phyloP scores from a whole-genome alignment of 1,140 invertebrate species.

The Macrotrachela quadricornifera region DNA sequence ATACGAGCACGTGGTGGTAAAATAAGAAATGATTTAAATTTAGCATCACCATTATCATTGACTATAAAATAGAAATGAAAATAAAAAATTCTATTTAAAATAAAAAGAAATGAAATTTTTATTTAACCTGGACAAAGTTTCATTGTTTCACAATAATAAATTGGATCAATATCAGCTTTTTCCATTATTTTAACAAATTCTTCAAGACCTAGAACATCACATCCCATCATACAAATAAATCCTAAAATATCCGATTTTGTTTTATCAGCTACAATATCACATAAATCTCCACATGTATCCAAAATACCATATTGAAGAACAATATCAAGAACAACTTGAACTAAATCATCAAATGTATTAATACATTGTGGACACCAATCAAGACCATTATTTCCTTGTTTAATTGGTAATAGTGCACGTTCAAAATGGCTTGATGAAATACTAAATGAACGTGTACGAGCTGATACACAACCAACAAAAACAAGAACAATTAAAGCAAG shows the following conservation, averaged over 20 bases:
- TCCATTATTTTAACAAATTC: constrained; percentile 20
- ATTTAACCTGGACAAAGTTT: constrained; percentile 12
- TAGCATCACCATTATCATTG: constrained; percentile 21
- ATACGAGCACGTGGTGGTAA: constrained; percentile 16
- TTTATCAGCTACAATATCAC: constrained; percentile 14
- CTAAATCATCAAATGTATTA: too few relatives aligned
- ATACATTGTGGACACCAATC: too few relatives aligned
- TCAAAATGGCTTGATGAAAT: too few relatives aligned
- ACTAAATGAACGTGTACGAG: too few relatives aligned
- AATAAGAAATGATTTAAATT: constrained; percentile 16
- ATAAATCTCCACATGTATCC: constrained; percentile 17
- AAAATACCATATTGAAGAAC: constrained; percentile 16
- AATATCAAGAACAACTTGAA: not conserved
- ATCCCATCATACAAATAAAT: constrained; percentile 17
- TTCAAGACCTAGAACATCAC: constrained; percentile 19
- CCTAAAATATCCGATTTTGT: constrained; percentile 17
- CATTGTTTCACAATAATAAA: constrained; percentile 22
- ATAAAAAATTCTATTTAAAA: too few relatives aligned
- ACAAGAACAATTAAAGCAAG: too few relatives aligned
- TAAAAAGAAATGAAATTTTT: constrained; percentile 5
- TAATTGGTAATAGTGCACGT: too few relatives aligned
- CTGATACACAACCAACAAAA: too few relatives aligned
- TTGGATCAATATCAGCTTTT: constrained; percentile 21
- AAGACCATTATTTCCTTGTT: too few relatives aligned
- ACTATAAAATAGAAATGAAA: too few relatives aligned